Percentiles rank a stretch among this genome's conserved stretches.
Evolutionary conservation across 1,140 invertebrate genomes (phyloP).

Genomic region (Atta cephalotes): DNA sequence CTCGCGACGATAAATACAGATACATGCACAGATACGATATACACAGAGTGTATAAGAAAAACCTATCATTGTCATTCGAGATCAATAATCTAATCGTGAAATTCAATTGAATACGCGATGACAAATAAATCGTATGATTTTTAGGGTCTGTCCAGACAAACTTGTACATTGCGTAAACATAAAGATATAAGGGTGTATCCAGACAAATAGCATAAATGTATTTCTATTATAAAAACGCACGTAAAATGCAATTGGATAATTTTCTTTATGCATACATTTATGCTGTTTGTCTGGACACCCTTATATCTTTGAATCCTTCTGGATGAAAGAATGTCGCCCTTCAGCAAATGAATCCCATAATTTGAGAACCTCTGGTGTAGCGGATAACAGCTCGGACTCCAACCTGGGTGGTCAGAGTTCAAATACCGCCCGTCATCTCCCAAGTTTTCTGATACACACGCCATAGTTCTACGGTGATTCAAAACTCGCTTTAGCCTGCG

Average conservation of each 20-base stretch:
- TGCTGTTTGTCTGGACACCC: no score
- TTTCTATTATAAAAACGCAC: no score
- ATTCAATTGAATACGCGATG: background rate
- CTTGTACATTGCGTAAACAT: no score
- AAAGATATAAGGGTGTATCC: background rate
- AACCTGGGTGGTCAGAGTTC: slow-evolving; percentile 63
- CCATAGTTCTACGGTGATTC: slow-evolving; percentile 44
- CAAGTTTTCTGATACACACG: slow-evolving; percentile 59
- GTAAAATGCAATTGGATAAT: no score
- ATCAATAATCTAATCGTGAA: background rate
- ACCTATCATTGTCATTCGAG: background rate
- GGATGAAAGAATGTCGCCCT: background rate
- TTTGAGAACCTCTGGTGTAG: slow-evolving; percentile 56
- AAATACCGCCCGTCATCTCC: slow-evolving; percentile 60
- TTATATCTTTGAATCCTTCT: background rate
- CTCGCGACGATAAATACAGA: slow-evolving; percentile 16
- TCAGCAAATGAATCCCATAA: background rate
- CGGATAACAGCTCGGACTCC: slow-evolving; percentile 55
- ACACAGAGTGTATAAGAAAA: background rate
- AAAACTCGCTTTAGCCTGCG: slow-evolving; percentile 13
- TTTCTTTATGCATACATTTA: no score
- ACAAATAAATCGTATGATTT: background rate
- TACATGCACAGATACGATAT: no score
- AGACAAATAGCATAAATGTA: no score
- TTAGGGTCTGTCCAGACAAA: background rate